These are phyloP conservation scores for Rhea pennata DNA, from an alignment of 2,113 vertebrate species.

Conservation along the genomic window DNA sequence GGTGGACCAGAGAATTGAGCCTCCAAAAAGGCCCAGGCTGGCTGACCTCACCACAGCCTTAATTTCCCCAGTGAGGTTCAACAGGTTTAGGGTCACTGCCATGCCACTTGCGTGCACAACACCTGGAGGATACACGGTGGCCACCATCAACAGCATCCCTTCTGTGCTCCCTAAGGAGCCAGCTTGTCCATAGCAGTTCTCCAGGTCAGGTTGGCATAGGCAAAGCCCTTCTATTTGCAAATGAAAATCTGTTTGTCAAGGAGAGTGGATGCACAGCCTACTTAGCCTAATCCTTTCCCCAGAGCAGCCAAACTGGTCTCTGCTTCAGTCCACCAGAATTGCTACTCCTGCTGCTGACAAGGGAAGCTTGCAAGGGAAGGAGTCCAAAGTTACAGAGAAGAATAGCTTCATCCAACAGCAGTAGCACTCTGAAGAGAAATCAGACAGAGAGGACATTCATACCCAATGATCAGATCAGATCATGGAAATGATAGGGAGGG, in stretches of 20 bases:
- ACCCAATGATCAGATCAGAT: not conserved
- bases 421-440: not conserved
- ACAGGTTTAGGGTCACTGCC: accelerated
- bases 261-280: accelerated
- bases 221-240: not conserved
- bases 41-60: not conserved
- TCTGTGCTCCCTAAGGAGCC: not conserved
- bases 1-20: not conserved
- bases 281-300: not conserved
- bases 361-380: not conserved
- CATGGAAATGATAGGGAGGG: not conserved
- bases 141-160: not conserved
- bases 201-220: not conserved
- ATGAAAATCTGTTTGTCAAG: not conserved
- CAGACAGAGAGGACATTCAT: not conserved
- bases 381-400: not conserved
- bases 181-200: not conserved
- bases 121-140: not conserved
- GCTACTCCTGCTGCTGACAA: not conserved
- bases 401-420: not conserved
- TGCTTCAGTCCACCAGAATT: not conserved
- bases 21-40: not conserved
- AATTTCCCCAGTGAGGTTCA: accelerated
- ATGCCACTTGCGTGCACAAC: not conserved
- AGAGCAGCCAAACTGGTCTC: not conserved